Base-by-base conservation (phyloP, 2,888 invertebrate genomes). In the Eupithecia inturbata region DNA sequence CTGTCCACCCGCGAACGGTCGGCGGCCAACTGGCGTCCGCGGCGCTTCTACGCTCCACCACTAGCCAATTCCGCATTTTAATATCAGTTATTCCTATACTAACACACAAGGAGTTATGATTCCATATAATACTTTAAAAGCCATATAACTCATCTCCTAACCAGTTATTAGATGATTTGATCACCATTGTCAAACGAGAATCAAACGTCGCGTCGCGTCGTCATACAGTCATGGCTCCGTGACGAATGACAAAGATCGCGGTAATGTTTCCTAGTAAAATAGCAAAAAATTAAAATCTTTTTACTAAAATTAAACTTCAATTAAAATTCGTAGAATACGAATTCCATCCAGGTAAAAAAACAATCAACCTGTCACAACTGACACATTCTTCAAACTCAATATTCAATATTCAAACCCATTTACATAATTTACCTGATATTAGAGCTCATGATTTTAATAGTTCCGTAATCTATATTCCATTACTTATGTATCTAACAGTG, bases 51-150 rank as follows among this genome's bases (percentile, higher is more conserved):
- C 89, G 81, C 86, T 81, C 82, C 87, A 88, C 86, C 87, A 88
- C 90, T 89, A 89, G 90, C 91, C 92, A 92, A 93, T 93, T 93
- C 93, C 93, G 93, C 92, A 90, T 93, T 92, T 91, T 91, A 90
- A 89, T 92, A 91, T 89, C 91, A 90, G 91, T 92, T 92, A 92
- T 88, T 88, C 86, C 89, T 88, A 90, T 87, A 86, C 81, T 83
- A 85, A 84, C 85, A 80, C 77, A 53, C 57, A 77, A 81, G 82
- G 81, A 85, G 81, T 83, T 85, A 84, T 83, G 82, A 82, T 84
- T 80, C 83, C 82, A 80, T 83, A 83, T 72, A 71, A 63, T 74
- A 73, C 22, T 36, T 39, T 39, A 39, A 57, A 66, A 26, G 66
- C 39, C 75, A 77, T 78, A 82, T 80, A 83, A 79, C 77, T 83